Evolutionary conservation across 2,888 invertebrate genomes (phyloP), one percentile per base, ranked within the genome.

Genomic region (Bimastos eiseni): DNA sequence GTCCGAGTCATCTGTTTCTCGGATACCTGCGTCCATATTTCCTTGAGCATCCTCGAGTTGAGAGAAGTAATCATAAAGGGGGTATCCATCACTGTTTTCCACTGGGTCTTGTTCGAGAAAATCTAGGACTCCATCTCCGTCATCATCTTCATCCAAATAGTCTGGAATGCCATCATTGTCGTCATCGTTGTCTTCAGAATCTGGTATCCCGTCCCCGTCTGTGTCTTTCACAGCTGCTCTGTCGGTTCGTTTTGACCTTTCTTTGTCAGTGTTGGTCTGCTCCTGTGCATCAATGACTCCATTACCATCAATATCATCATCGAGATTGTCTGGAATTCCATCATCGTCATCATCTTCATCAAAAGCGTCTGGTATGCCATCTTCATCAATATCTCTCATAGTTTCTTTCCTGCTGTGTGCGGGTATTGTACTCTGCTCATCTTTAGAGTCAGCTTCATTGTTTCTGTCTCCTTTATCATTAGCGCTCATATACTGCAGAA

Each of bases 1-100:
- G 33, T 92, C 92, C 24, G 88, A 19, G 41, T 83, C 89, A 90
- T 92, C 91, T 34, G 41, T 55, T 92, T 94, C 93, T 84, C 91
- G 49, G 49, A 1, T n/a, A 17, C n/a, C 11, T 30, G 30, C 92
- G 88, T 93, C 93, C n/a, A 90, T 70, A 36, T 91, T 13, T 30
- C 21, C 34, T 17, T 17, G 34, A 36, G 86, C 21, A 0, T 24
- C 91, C 34, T 83, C n/a, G 89, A 93, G 91, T 91, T 94, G 94
- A 21, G 94, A 94, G 84, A 94, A 94, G 34, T 94, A 94, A 92
- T 94, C 94, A 90, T 90, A 90, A 84, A 91, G 90, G n/a, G 90
- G 90, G 36, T 90, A 86, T 24, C 86, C 91, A 91, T 94, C 94
- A 21, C 93, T 37, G 24, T 89, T 89, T 36, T 38, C 55, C 36